Evolutionary conservation across 2,113 vertebrate species (phyloP).

Genomic region (Chaetorhynchus papuensis): DNA sequence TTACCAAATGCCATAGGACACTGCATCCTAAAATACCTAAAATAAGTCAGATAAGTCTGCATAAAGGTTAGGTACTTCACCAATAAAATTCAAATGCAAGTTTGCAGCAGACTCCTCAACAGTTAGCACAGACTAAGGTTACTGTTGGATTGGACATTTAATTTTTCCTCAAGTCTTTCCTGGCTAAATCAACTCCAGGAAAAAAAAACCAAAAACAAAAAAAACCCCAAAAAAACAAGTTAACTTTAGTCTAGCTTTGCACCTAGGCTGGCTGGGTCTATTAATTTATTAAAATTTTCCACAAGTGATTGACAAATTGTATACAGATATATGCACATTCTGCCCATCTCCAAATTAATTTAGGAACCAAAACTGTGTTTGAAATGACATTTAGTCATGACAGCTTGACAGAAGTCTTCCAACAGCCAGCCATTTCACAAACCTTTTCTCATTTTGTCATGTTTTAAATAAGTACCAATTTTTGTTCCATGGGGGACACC

Average conservation of each 20-base stretch:
- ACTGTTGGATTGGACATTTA: background rate
- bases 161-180: background rate
- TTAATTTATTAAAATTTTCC: background rate
- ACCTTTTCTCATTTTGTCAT: background rate
- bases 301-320: background rate
- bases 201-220: too few species aligned
- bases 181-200: too few species aligned
- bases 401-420: background rate
- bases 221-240: too few species aligned
- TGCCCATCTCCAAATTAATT: background rate
- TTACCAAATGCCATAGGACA: background rate
- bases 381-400: background rate
- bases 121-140: background rate
- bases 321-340: background rate
- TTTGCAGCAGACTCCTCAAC: background rate
- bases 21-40: background rate
- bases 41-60: background rate
- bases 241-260: background rate
- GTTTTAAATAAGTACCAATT: background rate
- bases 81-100: background rate
- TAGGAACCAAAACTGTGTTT: background rate
- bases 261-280: background rate
- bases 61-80: fast-evolving
- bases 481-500: background rate
- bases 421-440: background rate